phyloP scores from a whole-genome alignment of 2,113 vertebrate genomes.

The Cynopterus brachyotis region DNA sequence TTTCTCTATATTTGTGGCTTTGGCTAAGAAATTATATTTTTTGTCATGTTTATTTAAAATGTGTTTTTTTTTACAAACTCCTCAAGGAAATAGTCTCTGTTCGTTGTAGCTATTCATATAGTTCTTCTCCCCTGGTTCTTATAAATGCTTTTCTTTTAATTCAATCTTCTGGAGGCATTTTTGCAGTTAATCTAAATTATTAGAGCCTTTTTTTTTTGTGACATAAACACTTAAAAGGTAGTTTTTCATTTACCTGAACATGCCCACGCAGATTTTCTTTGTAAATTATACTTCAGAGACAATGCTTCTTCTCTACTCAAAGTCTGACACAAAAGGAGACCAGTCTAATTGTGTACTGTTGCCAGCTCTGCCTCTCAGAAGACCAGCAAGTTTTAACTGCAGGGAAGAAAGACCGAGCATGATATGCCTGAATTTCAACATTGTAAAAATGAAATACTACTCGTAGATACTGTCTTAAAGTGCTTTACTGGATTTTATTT shows the following conservation, averaged over 20 bases:
- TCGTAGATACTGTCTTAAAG: neutral
- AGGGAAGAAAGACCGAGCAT: neutral
- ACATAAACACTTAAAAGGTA: slow-evolving; percentile 50
- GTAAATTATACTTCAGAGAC: slow-evolving; percentile 23
- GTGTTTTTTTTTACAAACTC: neutral
- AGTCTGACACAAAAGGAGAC: neutral
- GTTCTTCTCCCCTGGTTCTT: neutral
- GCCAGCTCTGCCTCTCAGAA: neutral
- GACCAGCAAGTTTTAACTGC: neutral
- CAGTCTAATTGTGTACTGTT: neutral
- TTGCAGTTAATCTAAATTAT: slow-evolving; percentile 48
- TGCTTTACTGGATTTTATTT: neutral
- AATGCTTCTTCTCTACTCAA: neutral
- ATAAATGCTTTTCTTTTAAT: slow-evolving; percentile 38
- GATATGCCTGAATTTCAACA: neutral
- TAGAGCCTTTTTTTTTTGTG: neutral
- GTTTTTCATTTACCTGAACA: slow-evolving; percentile 35
- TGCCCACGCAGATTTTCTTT: neutral
- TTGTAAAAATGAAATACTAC: slow-evolving; percentile 23
- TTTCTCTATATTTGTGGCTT: neutral
- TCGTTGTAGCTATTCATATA: neutral
- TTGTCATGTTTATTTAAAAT: slow-evolving; percentile 35
- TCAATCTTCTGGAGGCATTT: slow-evolving; percentile 19
- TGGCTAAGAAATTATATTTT: slow-evolving; percentile 7
- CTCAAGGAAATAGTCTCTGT: neutral